Conservation (phyloP, 2,797 vertebrate species). For the Pseudochirops cupreus region DNA sequence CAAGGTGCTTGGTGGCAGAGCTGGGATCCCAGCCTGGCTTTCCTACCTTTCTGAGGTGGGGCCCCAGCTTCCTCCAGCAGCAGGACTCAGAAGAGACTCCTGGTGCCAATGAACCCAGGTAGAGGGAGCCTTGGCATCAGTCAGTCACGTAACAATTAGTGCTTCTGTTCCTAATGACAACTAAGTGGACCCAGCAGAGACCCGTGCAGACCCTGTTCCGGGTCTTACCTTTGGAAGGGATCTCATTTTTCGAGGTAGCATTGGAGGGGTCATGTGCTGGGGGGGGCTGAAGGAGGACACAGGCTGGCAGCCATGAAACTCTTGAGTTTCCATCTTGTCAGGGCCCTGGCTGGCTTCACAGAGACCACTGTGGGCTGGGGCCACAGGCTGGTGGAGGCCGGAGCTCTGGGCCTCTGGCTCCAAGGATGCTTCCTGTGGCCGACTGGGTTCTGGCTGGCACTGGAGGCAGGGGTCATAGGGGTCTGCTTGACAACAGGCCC, state of each 20-base stretch:
- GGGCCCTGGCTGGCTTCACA: constrained; percentile 82
- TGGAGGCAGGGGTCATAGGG: constrained; percentile 90
- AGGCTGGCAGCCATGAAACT: constrained; percentile 71
- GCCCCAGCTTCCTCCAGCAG: not conserved
- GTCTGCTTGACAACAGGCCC: constrained; percentile 90
- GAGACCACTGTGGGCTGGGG: constrained; percentile 84
- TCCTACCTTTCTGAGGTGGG: not conserved
- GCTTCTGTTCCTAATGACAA: not conserved
- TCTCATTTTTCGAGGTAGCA: constrained; percentile 90
- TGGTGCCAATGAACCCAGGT: not conserved
- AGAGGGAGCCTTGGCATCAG: not conserved
- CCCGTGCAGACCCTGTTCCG: rapidly evolving
- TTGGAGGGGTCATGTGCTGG: constrained; percentile 85
- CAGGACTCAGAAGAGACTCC: too few relatives aligned
- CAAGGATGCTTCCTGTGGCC: constrained; percentile 13
- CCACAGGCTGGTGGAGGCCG: constrained; percentile 81
- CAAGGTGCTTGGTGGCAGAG: not conserved
- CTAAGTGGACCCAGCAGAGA: not conserved
- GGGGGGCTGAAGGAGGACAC: constrained; percentile 78
- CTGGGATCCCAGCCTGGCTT: not conserved
- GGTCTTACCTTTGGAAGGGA: constrained; percentile 92
- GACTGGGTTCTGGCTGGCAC: constrained; percentile 83
- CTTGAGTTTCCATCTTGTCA: constrained; percentile 80
- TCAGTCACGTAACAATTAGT: not conserved
- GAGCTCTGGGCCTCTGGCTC: constrained; percentile 61